Evolutionary conservation across 2,797 vertebrate genomes (phyloP).

Genomic region (Mycteria americana): DNA sequence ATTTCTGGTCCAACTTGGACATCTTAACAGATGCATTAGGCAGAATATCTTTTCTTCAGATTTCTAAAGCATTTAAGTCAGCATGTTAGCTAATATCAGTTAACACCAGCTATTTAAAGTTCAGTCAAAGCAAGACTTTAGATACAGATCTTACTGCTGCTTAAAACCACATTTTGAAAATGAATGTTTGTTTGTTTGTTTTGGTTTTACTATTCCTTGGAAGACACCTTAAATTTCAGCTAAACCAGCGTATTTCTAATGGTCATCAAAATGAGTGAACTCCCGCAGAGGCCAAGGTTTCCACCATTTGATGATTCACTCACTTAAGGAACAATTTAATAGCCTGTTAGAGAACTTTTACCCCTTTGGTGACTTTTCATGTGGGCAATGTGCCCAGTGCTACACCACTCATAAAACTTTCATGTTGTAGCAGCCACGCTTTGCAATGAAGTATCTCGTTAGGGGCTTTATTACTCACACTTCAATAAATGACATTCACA

Average conservation of each 20-base stretch:
- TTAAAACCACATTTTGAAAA: not conserved
- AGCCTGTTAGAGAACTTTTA: not conserved
- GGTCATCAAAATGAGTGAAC: not conserved
- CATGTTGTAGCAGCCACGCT: not conserved
- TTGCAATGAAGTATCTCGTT: conserved; percentile 7
- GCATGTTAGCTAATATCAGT: not conserved
- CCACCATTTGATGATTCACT: not conserved
- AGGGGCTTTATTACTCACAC: not conserved
- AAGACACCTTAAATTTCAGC: not conserved
- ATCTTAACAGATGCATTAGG: not conserved
- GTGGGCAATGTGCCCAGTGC: not conserved
- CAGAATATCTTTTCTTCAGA: not conserved
- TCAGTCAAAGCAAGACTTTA: not conserved
- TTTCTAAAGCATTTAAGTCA: not conserved
- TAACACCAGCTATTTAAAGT: not conserved
- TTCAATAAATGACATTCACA: conserved; percentile 13
- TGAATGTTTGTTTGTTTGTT: not conserved
- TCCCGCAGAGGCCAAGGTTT: not conserved
- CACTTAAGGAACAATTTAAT: not conserved
- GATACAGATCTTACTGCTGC: not conserved
- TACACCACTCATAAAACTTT: not conserved
- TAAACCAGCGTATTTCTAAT: not conserved
- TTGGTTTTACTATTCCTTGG: not conserved
- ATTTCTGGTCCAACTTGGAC: not conserved
- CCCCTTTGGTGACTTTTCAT: not conserved